Evolutionary conservation across 2,888 invertebrate genomes (phyloP).

Genomic region (Creontiades dilutus): DNA sequence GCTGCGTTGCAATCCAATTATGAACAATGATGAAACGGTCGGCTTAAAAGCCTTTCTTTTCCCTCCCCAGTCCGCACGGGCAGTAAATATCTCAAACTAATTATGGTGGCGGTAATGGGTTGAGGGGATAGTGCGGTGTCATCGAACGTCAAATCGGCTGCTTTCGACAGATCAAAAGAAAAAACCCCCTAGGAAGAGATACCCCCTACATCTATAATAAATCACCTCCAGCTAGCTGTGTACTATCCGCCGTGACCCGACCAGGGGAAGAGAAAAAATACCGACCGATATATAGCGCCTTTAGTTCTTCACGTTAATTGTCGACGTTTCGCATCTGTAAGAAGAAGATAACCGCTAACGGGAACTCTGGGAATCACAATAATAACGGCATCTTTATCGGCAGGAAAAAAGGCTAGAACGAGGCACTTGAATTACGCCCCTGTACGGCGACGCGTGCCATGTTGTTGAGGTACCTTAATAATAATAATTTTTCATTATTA

Average conservation of each 20-base stretch:
- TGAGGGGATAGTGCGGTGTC: constrained; percentile 30
- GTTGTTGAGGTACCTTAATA: too few species aligned
- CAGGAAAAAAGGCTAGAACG: too few species aligned
- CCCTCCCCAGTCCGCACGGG: not conserved
- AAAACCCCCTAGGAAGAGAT: not conserved
- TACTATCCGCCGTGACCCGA: too few species aligned
- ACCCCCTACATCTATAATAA: constrained; percentile 20
- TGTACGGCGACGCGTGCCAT: too few species aligned
- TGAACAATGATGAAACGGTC: not conserved
- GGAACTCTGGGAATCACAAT: too few species aligned
- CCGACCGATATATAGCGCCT: not conserved
- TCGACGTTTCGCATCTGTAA: too few species aligned
- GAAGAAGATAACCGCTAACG: too few species aligned
- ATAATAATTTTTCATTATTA: too few species aligned
- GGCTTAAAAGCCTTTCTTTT: not conserved
- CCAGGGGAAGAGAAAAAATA: not conserved
- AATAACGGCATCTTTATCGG: too few species aligned
- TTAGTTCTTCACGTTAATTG: too few species aligned
- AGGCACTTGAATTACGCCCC: too few species aligned
- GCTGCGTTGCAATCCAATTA: too few species aligned
- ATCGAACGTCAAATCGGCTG: constrained; percentile 25
- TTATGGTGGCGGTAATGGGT: constrained; percentile 32
- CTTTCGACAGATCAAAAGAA: constrained; percentile 34
- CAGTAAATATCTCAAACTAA: constrained; percentile 28
- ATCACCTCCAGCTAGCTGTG: not conserved